These are phyloP conservation scores for Leptinotarsa rubiginosa DNA, from an alignment of 2,888 invertebrate species.

Conservation along the genomic window DNA sequence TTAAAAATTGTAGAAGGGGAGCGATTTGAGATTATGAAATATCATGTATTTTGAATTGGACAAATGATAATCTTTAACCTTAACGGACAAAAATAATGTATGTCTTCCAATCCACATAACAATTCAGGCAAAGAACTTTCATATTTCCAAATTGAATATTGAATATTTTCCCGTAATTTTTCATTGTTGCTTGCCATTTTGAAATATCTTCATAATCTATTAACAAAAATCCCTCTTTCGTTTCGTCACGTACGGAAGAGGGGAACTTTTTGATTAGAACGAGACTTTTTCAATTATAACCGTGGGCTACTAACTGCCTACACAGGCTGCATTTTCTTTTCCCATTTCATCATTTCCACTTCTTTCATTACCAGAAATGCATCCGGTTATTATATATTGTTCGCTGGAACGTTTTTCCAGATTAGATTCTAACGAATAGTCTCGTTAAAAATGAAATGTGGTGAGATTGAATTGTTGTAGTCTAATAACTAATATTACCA, in stretches of 20 bases:
- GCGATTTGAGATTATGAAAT: too few relatives aligned
- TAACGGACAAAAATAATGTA: too few relatives aligned
- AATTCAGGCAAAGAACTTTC: too few relatives aligned
- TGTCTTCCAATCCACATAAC: too few relatives aligned
- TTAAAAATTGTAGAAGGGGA: too few relatives aligned
- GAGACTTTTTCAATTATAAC: constrained; percentile 23
- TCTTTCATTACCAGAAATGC: constrained; percentile 42
- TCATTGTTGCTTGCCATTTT: too few relatives aligned
- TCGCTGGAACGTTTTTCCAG: not conserved
- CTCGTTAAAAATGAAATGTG: not conserved
- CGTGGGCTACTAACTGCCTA: constrained; percentile 52
- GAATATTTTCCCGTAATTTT: too few relatives aligned
- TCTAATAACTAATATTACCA: not conserved
- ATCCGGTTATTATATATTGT: not conserved
- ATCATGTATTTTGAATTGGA: too few relatives aligned
- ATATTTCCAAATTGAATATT: too few relatives aligned
- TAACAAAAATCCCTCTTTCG: not conserved
- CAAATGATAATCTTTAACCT: too few relatives aligned
- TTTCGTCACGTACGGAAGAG: constrained; percentile 43
- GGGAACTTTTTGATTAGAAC: constrained; percentile 47
- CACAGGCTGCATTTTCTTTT: constrained; percentile 48
- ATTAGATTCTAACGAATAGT: not conserved
- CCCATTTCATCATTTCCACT: constrained; percentile 42
- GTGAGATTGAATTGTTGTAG: not conserved
- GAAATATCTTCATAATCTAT: not conserved